Conservation (phyloP, 2,113 vertebrate species). For the Herpetotheres cachinnans region DNA sequence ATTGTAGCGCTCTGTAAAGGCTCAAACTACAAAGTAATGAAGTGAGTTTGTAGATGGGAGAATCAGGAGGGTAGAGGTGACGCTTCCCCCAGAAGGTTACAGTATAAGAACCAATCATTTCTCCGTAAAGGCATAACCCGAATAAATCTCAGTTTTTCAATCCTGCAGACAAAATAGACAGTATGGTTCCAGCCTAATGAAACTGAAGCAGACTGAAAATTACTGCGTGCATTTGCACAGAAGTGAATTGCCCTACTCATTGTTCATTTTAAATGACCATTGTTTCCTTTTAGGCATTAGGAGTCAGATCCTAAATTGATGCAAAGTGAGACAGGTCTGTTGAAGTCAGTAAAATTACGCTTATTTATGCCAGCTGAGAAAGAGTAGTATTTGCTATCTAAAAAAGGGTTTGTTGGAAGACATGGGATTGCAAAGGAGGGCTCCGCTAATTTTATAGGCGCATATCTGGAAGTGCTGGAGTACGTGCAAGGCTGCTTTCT, state of each 20-base stretch:
- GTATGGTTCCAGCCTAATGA: neutral
- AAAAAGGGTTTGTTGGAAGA: neutral
- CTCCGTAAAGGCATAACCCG: neutral
- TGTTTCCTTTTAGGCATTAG: neutral
- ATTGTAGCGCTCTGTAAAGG: constrained; percentile 79
- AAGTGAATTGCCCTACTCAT: neutral
- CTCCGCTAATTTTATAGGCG: neutral
- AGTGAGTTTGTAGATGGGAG: constrained; percentile 72
- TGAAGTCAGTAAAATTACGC: neutral
- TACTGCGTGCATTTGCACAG: neutral
- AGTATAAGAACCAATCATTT: neutral
- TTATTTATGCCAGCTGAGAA: neutral
- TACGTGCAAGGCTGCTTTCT: neutral
- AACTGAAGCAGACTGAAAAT: neutral
- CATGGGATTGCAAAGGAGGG: neutral
- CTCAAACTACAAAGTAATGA: constrained; percentile 80
- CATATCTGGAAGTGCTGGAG: neutral
- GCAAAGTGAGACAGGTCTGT: neutral
- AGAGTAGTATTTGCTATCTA: neutral
- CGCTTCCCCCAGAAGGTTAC: neutral
- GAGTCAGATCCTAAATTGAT: neutral
- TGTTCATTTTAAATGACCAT: neutral
- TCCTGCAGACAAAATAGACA: neutral
- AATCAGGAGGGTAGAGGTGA: neutral
- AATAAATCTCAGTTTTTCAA: neutral